phyloP scores from a whole-genome alignment of 2,888 invertebrate species.

The Caenorhabditis sp. region DNA sequence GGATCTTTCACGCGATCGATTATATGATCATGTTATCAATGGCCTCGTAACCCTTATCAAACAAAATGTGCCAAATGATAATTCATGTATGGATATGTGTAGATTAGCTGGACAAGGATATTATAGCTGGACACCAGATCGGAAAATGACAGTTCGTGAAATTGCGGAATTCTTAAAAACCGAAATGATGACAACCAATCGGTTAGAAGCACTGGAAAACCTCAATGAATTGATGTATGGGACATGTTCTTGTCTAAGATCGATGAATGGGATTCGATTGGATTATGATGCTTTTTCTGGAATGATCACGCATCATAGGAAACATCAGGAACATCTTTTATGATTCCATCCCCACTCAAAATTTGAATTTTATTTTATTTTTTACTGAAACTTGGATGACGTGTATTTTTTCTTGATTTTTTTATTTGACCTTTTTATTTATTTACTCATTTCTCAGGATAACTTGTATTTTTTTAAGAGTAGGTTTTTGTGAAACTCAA shows the following conservation, averaged over 20 bases:
- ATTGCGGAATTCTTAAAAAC: slow-evolving; percentile 8
- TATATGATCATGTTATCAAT: slow-evolving; percentile 44
- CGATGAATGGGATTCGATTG: slow-evolving; percentile 29
- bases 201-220: neutral
- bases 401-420: neutral
- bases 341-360: neutral
- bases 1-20: slow-evolving; percentile 43
- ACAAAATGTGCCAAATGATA: slow-evolving; percentile 35
- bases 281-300: slow-evolving; percentile 38
- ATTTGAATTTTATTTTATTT: no score
- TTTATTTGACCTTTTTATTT: neutral
- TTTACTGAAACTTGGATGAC: neutral
- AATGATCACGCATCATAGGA: slow-evolving; percentile 23
- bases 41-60: slow-evolving; percentile 33
- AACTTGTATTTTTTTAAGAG: neutral
- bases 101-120: slow-evolving; percentile 16
- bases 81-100: slow-evolving; percentile 36
- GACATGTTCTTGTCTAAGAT: slow-evolving; percentile 25
- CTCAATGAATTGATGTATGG: neutral
- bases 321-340: slow-evolving; percentile 5
- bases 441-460: neutral
- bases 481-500: slow-evolving; percentile 1
- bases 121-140: slow-evolving; percentile 29
- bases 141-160: slow-evolving; percentile 1
- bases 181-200: neutral